Evolutionary conservation across 2,113 vertebrate genomes (phyloP).

Genomic region (Chionis minor): DNA sequence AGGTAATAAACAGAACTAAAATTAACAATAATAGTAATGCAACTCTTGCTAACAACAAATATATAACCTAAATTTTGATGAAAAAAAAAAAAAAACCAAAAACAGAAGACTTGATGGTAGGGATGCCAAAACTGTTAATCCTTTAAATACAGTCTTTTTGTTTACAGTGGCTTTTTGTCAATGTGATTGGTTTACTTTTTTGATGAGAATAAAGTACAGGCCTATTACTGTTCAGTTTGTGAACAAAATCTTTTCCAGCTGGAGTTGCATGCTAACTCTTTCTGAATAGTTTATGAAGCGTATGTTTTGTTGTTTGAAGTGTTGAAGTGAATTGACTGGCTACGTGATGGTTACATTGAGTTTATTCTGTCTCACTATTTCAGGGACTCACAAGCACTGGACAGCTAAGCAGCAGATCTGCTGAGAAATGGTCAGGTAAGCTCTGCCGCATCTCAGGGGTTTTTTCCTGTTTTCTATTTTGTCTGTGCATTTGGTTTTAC

Average conservation of each 20-base stretch:
- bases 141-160: conserved; percentile 80
- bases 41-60: conserved; percentile 88
- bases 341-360: conserved; percentile 57
- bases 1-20: conserved; percentile 93
- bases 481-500: not conserved
- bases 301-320: conserved; percentile 66
- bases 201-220: conserved; percentile 85
- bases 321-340: conserved; percentile 36
- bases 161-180: conserved; percentile 86
- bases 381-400: conserved; percentile 66
- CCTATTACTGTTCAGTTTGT: conserved; percentile 70
- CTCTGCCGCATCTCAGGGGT: not conserved
- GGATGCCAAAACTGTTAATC: conserved; percentile 80
- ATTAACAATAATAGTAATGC: conserved; percentile 89
- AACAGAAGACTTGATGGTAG: conserved; percentile 78
- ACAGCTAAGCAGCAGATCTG: conserved; percentile 53
- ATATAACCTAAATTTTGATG: conserved; percentile 86
- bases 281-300: conserved; percentile 57
- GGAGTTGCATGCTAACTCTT: conserved; percentile 80
- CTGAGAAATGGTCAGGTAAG: conserved; percentile 69
- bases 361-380: conserved; percentile 77
- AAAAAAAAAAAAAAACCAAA: conserved; percentile 65
- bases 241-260: conserved; percentile 70
- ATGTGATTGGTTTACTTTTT: conserved; percentile 99
- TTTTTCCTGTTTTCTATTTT: not conserved